A percentile compares a stretch with the other conserved stretches of the same genome.
phyloP scores from a whole-genome alignment of 1,140 invertebrate species.

The Campoletis sonorensis region DNA sequence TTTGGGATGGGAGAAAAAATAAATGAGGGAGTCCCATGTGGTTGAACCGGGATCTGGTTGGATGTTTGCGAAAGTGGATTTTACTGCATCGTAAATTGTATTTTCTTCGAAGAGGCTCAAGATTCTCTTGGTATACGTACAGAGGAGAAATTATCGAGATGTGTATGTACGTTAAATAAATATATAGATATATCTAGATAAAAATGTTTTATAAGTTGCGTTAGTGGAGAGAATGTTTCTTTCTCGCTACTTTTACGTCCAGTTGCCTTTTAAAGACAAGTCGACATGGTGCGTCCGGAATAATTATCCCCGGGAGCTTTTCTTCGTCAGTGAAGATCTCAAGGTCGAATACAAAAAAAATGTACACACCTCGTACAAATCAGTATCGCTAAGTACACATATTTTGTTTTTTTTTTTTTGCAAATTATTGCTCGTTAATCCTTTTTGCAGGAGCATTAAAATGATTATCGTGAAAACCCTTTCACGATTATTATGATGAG shows the following conservation, averaged over 20 bases:
- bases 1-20: neutral
- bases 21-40: neutral
- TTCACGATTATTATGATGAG: neutral
- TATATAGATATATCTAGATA: neutral
- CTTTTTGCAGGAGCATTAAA: neutral
- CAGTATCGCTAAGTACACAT: too few relatives aligned
- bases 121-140: neutral
- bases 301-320: slow-evolving; percentile 26
- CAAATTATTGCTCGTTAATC: neutral
- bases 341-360: slow-evolving; percentile 10
- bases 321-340: neutral
- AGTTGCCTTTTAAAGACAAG: slow-evolving; percentile 29
- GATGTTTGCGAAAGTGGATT: slow-evolving; percentile 55
- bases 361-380: too few relatives aligned
- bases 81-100: slow-evolving; percentile 53
- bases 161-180: slow-evolving; percentile 3
- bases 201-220: neutral
- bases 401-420: neutral
- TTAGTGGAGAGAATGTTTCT: slow-evolving; percentile 17
- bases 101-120: slow-evolving; percentile 31
- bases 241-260: slow-evolving; percentile 35
- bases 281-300: slow-evolving; percentile 16
- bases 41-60: neutral
- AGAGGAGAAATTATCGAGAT: slow-evolving; percentile 31
- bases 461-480: neutral